These are phyloP conservation scores for Pelecanus crispus DNA, from an alignment of 2,113 vertebrate species.

Conservation along the genomic window DNA sequence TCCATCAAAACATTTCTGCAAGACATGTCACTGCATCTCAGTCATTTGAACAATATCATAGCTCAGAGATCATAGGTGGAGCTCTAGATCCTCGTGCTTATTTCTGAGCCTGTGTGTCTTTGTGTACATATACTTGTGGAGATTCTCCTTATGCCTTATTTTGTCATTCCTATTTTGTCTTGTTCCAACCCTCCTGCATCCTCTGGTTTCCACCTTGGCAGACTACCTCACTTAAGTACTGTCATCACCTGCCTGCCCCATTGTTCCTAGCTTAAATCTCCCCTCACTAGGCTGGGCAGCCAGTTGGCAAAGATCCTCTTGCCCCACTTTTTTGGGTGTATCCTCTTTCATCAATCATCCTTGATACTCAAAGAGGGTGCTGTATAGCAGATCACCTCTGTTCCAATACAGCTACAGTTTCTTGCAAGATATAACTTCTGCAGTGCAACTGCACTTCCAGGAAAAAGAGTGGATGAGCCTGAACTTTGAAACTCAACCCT, in stretches of 20 bases:
- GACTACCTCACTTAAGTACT: background rate
- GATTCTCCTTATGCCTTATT: background rate
- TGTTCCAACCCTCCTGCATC: background rate
- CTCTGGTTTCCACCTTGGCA: background rate
- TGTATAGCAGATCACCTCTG: background rate
- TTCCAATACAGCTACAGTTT: background rate
- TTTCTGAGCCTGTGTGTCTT: background rate
- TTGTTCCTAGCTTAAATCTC: background rate
- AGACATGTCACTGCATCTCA: background rate
- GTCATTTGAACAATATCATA: background rate
- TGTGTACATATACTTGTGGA: background rate
- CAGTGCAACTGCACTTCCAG: background rate
- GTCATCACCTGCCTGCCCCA: background rate
- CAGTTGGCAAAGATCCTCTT: background rate
- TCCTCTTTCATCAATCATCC: background rate
- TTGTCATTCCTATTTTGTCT: background rate
- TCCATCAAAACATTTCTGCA: background rate
- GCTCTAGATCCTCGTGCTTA: background rate
- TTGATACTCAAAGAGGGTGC: background rate
- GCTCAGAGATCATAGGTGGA: background rate
- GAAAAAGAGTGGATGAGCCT: background rate
- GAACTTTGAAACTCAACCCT: background rate
- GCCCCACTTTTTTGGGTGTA: background rate
- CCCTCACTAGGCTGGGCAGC: background rate
- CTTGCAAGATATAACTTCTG: background rate